phyloP scores from a whole-genome alignment of 1,140 invertebrate species.

The Musca domestica region DNA sequence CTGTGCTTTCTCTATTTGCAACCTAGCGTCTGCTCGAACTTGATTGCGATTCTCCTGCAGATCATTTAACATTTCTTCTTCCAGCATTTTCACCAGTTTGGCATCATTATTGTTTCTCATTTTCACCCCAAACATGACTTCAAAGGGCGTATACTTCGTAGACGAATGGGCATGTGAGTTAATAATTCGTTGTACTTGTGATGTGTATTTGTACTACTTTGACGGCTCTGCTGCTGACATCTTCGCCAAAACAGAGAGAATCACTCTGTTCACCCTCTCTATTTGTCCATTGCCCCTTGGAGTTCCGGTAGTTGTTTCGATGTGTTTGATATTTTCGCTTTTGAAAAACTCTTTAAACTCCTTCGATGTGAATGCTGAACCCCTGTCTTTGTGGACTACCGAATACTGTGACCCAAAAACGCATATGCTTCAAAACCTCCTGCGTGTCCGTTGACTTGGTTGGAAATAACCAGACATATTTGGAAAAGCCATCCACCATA shows the following conservation, averaged over 20 bases:
- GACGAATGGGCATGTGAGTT: background rate
- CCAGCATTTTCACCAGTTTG: background rate
- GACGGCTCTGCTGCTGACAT: background rate
- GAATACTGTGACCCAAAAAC: slow-evolving; percentile 10
- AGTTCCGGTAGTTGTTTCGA: slow-evolving; percentile 33
- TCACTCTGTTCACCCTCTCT: slow-evolving; percentile 2
- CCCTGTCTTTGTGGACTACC: slow-evolving; percentile 40
- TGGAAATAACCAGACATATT: slow-evolving; percentile 49
- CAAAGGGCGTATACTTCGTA: slow-evolving; percentile 1
- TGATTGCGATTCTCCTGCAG: background rate
- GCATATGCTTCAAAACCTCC: no score
- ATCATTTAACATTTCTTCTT: no score
- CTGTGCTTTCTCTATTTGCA: slow-evolving; percentile 20
- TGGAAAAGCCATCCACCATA: slow-evolving; percentile 38
- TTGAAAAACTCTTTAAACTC: slow-evolving; percentile 26
- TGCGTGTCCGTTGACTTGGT: slow-evolving; percentile 14
- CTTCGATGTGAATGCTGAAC: slow-evolving; percentile 47
- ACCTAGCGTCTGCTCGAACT: background rate
- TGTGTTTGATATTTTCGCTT: slow-evolving; percentile 30
- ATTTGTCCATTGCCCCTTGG: slow-evolving; percentile 29
- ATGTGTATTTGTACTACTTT: background rate
- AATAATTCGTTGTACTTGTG: background rate
- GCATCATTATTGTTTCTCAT: background rate
- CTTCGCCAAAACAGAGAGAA: slow-evolving; percentile 1
- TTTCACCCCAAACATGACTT: background rate